Evolutionary conservation across 2,888 invertebrate species (phyloP).

Genomic region (Schizotus pectinicornis): DNA sequence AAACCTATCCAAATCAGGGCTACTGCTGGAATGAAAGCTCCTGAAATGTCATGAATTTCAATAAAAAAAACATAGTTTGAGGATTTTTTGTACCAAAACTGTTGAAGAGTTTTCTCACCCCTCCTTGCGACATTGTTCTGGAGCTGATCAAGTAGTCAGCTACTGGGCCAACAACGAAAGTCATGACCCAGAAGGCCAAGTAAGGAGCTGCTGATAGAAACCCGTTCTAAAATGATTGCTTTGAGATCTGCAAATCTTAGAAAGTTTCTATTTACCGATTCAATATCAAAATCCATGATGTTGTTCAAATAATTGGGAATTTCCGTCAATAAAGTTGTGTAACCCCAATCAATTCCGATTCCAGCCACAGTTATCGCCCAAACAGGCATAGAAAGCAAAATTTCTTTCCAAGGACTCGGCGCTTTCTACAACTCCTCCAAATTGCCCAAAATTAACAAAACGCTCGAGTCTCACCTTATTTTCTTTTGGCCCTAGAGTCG

Average conservation of each 20-base stretch:
- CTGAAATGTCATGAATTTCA: slow-evolving; percentile 51
- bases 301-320: slow-evolving; percentile 81
- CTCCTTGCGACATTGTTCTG: slow-evolving; percentile 58
- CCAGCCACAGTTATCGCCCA: slow-evolving; percentile 76
- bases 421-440: slow-evolving; percentile 36
- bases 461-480: slow-evolving; percentile 53
- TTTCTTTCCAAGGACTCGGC: slow-evolving; percentile 73
- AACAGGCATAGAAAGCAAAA: slow-evolving; percentile 76
- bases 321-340: slow-evolving; percentile 82
- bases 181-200: slow-evolving; percentile 68
- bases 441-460: too few relatives aligned
- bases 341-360: slow-evolving; percentile 79
- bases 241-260: too few relatives aligned
- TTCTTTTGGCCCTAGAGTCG: background rate
- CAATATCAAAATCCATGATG: slow-evolving; percentile 74
- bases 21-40: slow-evolving; percentile 71
- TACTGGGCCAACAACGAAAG: slow-evolving; percentile 66
- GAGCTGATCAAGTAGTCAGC: slow-evolving; percentile 66
- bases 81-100: slow-evolving; percentile 62
- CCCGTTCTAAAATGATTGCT: slow-evolving; percentile 61
- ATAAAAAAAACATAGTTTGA: slow-evolving; percentile 30
- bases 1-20: slow-evolving; percentile 68
- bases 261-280: slow-evolving; percentile 41
- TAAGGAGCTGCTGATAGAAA: slow-evolving; percentile 73
- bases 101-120: slow-evolving; percentile 69